Conservation (phyloP, 2,888 invertebrate genomes). For the Osmoderma eremita region DNA sequence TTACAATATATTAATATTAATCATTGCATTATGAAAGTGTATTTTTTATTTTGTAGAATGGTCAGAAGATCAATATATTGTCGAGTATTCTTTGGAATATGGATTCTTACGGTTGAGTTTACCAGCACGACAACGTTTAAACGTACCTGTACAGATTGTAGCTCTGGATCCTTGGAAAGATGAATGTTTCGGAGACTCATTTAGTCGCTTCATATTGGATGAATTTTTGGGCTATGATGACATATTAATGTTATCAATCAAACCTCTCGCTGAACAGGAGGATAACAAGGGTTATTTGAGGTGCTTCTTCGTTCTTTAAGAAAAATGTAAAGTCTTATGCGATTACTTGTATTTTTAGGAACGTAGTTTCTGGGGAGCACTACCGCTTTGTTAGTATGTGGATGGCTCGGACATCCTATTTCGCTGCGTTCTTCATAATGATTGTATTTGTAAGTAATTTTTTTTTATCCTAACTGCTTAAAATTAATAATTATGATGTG, state of each 20-base stretch:
- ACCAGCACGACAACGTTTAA: conserved; percentile 83
- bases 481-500: no score
- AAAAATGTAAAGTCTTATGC: not conserved
- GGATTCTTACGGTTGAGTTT: conserved; percentile 93
- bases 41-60: conserved; percentile 62
- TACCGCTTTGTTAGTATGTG: conserved; percentile 98
- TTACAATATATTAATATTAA: no score
- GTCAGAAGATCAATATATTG: conserved; percentile 92
- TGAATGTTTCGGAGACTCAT: conserved; percentile 92
- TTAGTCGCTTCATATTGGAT: conserved; percentile 87
- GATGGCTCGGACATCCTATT: conserved; percentile 94
- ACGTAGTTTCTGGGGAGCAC: conserved; percentile 98
- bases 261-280: conserved; percentile 93
- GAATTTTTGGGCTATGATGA: conserved; percentile 98
- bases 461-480: no score
- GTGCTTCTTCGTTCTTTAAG: conserved; percentile 60
- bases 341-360: conserved; percentile 68
- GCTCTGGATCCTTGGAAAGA: conserved; percentile 88
- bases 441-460: conserved; percentile 93
- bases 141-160: conserved; percentile 91
- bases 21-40: no score
- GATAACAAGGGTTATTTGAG: conserved; percentile 94
- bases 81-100: conserved; percentile 97
- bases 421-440: conserved; percentile 97
- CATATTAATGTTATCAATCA: conserved; percentile 94